These are phyloP conservation scores for Furnarius figulus DNA, from an alignment of 2,113 vertebrate species.

Conservation along the genomic window DNA sequence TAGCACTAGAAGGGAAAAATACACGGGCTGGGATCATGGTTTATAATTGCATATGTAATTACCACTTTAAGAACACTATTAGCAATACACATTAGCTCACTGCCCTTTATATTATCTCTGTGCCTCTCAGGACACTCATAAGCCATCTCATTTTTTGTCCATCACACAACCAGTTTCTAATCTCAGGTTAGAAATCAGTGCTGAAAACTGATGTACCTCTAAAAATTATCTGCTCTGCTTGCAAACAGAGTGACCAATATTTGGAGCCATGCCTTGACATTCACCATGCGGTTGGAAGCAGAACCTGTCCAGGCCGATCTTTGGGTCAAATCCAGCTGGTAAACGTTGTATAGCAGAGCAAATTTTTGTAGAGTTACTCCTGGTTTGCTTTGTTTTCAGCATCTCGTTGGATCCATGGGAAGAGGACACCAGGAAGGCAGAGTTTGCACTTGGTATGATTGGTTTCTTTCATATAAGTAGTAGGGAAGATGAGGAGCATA, in stretches of 20 bases:
- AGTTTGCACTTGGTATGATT: not conserved
- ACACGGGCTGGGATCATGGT: constrained; percentile 4
- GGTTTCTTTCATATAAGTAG: not conserved
- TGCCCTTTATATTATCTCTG: constrained; percentile 16
- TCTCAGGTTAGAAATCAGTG: not conserved
- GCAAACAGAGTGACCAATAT: not conserved
- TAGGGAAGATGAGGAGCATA: not conserved
- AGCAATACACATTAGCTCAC: constrained; percentile 32
- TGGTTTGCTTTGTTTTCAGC: not conserved
- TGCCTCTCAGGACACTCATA: not conserved
- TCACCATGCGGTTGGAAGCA: not conserved
- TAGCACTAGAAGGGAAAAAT: not conserved
- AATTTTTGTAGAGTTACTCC: not conserved
- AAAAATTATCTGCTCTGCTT: not conserved
- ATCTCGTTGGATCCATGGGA: not conserved
- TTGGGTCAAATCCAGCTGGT: not conserved
- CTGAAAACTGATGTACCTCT: not conserved
- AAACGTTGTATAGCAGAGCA: not conserved
- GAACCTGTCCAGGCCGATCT: not conserved
- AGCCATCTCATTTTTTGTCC: not conserved
- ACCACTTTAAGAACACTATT: constrained; percentile 37
- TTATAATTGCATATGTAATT: constrained; percentile 42
- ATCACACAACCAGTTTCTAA: not conserved
- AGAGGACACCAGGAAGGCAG: not conserved
- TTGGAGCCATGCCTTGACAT: not conserved